Base-by-base conservation (phyloP, 2,797 vertebrate genomes). In the Enteromius fasciolatus region DNA sequence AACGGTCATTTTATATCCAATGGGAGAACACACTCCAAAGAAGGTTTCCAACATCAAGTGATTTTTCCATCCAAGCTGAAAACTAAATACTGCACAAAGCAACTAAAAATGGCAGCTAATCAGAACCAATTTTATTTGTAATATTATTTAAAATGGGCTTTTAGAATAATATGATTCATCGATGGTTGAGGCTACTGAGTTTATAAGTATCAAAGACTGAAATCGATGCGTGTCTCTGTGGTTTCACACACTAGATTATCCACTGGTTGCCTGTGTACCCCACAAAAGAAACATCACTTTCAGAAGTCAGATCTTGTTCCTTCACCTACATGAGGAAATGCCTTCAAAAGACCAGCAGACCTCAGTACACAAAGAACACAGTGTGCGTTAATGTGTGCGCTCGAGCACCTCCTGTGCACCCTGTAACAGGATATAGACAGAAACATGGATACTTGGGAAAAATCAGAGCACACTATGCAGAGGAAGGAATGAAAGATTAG, bases 241-340 rank as follows among this genome's bases (percentile, higher is more conserved):
- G 44, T 83, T 73, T 61, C 83, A 85, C 25, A 92, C 88, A 92
- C 90, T 84, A 88, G 91, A 86, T 89, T 89, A 87, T 85, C 91
- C 92, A 90, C 91, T 85, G 81, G 85, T 83, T 90, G 91, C 76
- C 87, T 84, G 85, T 88, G 92, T 92, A 87, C 88, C 87, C 89
- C 74, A 77, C 84, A 83, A 91, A 92, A 89, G 92, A 94, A 93
- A 93, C 90, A 89, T 81, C 90, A 90, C 92, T 94, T 95, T 93
- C 87, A 90, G 90, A 91, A 91, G 93, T 92, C 93, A 90, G 89
- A 91, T 91, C 87, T 91, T 89, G 92, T 94, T 94, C 92, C 84
- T 90, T 89, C 77, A 83, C 81, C 61, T 63, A 80, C 76, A 83
- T 20, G 84, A 87, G 87, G 78, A 86, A 83, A 80, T 64, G 75